A percentile compares a stretch with the other conserved stretches of the same genome.
Evolutionary conservation across 2,888 invertebrate genomes (phyloP).

Genomic region (Sinelater perroti): DNA sequence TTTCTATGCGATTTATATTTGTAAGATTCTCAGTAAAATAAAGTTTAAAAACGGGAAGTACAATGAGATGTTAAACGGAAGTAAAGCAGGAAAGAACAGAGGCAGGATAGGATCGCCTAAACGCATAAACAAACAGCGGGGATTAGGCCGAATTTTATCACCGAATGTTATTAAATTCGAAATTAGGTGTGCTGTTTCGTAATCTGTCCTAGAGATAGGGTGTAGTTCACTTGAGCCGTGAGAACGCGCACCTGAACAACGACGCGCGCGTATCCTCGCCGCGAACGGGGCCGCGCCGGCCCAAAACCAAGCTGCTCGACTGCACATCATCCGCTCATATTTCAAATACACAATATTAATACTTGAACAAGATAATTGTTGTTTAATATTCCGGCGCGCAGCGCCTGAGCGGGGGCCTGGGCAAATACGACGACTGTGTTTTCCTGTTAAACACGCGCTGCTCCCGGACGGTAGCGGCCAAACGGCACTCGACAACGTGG

Average conservation of each 20-base stretch:
- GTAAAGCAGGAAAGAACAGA: neutral
- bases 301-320: slow-evolving; percentile 42
- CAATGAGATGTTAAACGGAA: too few species aligned
- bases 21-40: too few species aligned
- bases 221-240: slow-evolving; percentile 50
- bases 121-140: too few species aligned
- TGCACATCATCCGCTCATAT: slow-evolving; percentile 49
- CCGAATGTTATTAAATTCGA: slow-evolving; percentile 32
- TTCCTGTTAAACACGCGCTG: slow-evolving; percentile 37
- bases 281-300: slow-evolving; percentile 26
- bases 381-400: slow-evolving; percentile 48
- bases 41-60: too few species aligned
- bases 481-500: slow-evolving; percentile 29
- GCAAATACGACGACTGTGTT: slow-evolving; percentile 43
- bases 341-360: slow-evolving; percentile 54
- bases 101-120: too few species aligned
- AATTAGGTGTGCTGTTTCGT: slow-evolving; percentile 32
- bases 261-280: slow-evolving; percentile 44
- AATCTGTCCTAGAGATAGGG: slow-evolving; percentile 37
- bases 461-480: slow-evolving; percentile 34
- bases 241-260: slow-evolving; percentile 51
- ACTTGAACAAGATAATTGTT: slow-evolving; percentile 54
- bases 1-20: too few species aligned
- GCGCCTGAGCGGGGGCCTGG: slow-evolving; percentile 40
- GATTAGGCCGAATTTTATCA: slow-evolving; percentile 7